These are phyloP conservation scores for Camarhynchus parvulus DNA, from an alignment of 2,113 vertebrate species.

Conservation along the genomic window DNA sequence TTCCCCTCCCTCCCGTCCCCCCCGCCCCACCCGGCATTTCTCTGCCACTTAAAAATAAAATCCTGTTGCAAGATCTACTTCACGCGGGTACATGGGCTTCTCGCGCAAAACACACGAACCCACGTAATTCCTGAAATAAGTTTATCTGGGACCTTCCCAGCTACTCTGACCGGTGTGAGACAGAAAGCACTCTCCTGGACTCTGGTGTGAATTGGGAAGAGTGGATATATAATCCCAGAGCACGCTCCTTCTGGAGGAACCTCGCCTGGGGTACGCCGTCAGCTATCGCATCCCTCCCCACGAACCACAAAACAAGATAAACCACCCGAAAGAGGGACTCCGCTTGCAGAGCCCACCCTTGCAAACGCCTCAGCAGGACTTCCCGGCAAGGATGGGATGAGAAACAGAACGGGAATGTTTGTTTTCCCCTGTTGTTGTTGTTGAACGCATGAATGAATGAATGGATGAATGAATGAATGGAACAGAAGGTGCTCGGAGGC, in stretches of 20 bases:
- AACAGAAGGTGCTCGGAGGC: conserved; percentile 67
- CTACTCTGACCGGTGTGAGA: not conserved
- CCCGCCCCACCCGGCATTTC: not conserved
- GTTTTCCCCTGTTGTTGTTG: conserved; percentile 53
- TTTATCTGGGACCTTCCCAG: not conserved
- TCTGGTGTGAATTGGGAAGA: not conserved
- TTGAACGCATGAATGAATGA: conserved; percentile 39
- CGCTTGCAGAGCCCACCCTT: not conserved
- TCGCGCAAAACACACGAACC: not conserved
- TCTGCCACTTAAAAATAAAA: not conserved
- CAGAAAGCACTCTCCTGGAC: not conserved
- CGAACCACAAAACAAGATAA: not conserved
- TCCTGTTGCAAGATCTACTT: not conserved
- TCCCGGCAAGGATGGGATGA: not conserved
- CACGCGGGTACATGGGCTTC: not conserved
- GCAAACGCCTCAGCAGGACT: not conserved
- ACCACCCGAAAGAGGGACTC: not conserved
- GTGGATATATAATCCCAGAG: not conserved
- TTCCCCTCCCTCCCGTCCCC: too few species aligned
- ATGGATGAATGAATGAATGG: conserved; percentile 54
- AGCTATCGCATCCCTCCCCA: not conserved
- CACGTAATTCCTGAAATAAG: not conserved
- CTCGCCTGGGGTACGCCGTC: not conserved
- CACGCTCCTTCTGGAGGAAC: not conserved
- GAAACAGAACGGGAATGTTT: conserved; percentile 25